A percentile compares a stretch with the other conserved stretches of the same genome.
Evolutionary conservation across 2,113 vertebrate genomes (phyloP).

Genomic region (Edolisoma coerulescens): DNA sequence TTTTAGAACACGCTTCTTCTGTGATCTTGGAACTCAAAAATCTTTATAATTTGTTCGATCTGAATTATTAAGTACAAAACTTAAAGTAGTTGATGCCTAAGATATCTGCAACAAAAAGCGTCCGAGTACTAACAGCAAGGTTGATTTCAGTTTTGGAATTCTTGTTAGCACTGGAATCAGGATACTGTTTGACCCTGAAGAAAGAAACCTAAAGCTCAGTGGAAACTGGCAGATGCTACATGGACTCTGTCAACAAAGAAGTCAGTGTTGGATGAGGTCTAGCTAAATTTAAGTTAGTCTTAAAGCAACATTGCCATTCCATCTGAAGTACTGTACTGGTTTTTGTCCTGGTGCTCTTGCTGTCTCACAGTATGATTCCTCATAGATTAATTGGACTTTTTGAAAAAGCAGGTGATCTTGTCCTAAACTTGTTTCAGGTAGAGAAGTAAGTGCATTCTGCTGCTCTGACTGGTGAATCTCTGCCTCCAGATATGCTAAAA

Average conservation of each 20-base stretch:
- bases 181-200: not conserved
- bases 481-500: not conserved
- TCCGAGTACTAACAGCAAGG: not conserved
- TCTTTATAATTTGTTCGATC: not conserved
- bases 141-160: not conserved
- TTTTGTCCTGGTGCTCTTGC: not conserved
- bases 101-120: not conserved
- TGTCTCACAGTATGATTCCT: not conserved
- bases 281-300: not conserved
- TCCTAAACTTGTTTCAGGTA: not conserved
- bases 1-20: not conserved
- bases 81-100: not conserved
- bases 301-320: not conserved
- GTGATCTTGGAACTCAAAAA: not conserved
- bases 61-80: not conserved
- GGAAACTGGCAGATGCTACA: not conserved
- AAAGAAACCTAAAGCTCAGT: not conserved
- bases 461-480: not conserved
- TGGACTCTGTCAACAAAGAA: not conserved
- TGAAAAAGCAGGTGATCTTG: not conserved
- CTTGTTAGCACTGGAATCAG: not conserved
- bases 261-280: not conserved
- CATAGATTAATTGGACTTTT: not conserved
- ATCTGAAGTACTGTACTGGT: not conserved
- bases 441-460: not conserved